phyloP scores from a whole-genome alignment of 2,113 vertebrate genomes.

The Oxygymnocypris stewartii region DNA sequence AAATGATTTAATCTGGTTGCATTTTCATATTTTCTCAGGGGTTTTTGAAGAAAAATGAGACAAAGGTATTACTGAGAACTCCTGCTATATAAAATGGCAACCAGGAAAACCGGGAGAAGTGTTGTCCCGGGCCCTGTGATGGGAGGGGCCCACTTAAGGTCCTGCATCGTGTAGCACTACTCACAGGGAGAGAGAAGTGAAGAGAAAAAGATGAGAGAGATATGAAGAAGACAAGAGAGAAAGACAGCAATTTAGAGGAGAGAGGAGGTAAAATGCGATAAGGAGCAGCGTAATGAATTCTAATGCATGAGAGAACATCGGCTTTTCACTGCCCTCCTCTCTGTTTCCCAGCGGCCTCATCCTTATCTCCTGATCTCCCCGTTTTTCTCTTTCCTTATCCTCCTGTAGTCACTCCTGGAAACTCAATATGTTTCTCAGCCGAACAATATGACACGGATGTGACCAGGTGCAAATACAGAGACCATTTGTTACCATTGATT shows the following conservation, averaged over 20 bases:
- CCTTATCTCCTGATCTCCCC: constrained; percentile 23
- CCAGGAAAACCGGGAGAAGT: background rate
- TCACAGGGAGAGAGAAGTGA: background rate
- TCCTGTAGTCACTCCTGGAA: constrained; percentile 18
- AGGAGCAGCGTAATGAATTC: constrained; percentile 33
- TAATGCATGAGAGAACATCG: constrained; percentile 36
- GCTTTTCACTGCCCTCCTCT: constrained; percentile 32
- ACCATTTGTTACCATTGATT: constrained; percentile 16
- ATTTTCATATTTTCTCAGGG: background rate
- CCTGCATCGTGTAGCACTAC: constrained; percentile 16
- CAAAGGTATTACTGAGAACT: background rate
- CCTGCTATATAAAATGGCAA: background rate
- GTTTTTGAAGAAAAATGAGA: background rate
- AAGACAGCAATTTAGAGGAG: constrained; percentile 34
- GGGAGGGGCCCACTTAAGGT: constrained; percentile 18
- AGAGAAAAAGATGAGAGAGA: constrained; percentile 9
- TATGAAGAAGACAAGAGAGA: constrained; percentile 36
- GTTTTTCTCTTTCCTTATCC: constrained; percentile 28
- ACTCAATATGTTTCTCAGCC: constrained; percentile 26
- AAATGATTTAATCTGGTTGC: background rate
- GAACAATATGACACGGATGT: constrained; percentile 9
- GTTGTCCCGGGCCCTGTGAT: background rate
- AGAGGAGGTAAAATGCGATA: constrained; percentile 43
- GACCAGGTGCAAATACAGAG: constrained; percentile 37
- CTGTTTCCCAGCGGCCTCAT: constrained; percentile 30